Conservation (phyloP, 2,113 vertebrate species). For the Crotalus horridus region DNA sequence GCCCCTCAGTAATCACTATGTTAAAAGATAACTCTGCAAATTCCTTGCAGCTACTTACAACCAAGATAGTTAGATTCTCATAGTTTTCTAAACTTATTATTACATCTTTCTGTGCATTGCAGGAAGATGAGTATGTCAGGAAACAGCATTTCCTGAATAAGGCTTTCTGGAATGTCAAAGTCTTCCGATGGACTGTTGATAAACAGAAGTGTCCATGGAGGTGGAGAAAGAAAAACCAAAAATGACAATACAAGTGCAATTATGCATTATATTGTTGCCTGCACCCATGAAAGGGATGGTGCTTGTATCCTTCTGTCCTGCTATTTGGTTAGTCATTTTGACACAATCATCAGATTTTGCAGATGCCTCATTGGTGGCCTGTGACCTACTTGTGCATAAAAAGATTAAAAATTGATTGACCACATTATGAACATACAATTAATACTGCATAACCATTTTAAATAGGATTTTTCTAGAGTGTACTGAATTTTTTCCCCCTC, state of each 20-base stretch:
- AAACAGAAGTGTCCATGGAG: not conserved
- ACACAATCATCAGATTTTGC: not conserved
- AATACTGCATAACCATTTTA: not conserved
- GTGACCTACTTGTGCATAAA: not conserved
- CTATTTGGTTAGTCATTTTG: not conserved
- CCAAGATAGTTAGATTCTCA: not conserved
- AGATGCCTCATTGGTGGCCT: not conserved
- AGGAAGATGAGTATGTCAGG: not conserved
- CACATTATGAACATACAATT: not conserved
- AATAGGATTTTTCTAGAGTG: not conserved
- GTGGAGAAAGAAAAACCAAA: not conserved
- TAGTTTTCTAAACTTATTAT: not conserved
- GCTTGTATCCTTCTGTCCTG: not conserved
- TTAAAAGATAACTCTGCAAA: not conserved
- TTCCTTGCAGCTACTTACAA: not conserved
- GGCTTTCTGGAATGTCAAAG: not conserved
- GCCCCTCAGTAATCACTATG: not conserved
- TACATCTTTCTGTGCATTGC: not conserved
- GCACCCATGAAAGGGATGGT: not conserved
- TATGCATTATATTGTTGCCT: not conserved
- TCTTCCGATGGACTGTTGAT: not conserved
- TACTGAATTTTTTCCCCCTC: not conserved
- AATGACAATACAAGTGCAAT: not conserved
- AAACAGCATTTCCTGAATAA: not conserved
- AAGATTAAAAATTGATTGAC: not conserved